These are phyloP conservation scores for Xenopus laevis DNA, from an alignment of 2,113 vertebrate species.

Conservation along the genomic window DNA sequence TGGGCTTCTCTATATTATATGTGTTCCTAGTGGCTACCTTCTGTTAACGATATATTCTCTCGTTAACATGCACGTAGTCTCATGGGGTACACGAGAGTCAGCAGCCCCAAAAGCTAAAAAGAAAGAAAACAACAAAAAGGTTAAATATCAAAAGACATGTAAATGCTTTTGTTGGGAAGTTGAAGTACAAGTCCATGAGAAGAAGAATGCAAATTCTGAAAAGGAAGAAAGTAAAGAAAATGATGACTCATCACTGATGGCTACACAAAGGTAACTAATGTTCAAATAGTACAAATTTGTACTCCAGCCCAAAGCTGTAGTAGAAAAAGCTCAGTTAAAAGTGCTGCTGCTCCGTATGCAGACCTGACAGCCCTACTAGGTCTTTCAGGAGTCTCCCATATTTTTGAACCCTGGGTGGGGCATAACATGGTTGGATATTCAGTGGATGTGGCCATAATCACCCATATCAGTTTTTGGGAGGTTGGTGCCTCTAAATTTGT, in stretches of 20 bases:
- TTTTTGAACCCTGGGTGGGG: no score
- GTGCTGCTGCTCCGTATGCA: no score
- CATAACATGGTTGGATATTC: no score
- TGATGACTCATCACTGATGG: neutral
- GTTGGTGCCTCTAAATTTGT: no score
- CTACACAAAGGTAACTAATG: neutral
- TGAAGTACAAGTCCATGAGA: slow-evolving; percentile 12
- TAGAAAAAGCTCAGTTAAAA: no score
- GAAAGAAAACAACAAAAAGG: neutral
- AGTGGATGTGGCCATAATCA: no score
- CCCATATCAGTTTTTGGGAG: no score
- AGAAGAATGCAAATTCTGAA: neutral
- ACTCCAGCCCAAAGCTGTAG: no score
- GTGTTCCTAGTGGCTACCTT: slow-evolving; percentile 75
- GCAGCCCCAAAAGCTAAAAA: slow-evolving; percentile 52
- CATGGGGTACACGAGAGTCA: slow-evolving; percentile 77
- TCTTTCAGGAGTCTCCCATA: no score
- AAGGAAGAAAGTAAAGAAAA: neutral
- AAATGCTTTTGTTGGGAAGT: slow-evolving; percentile 5
- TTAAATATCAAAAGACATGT: slow-evolving; percentile 13
- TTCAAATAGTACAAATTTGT: no score
- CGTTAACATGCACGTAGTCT: slow-evolving; percentile 73
- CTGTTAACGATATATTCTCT: slow-evolving; percentile 74
- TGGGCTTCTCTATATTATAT: slow-evolving; percentile 76
- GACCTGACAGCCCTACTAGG: no score